Evolutionary conservation across 2,888 invertebrate genomes (phyloP), one percentile per base, ranked within the genome.

Genomic region (Netelia fuscicornis): DNA sequence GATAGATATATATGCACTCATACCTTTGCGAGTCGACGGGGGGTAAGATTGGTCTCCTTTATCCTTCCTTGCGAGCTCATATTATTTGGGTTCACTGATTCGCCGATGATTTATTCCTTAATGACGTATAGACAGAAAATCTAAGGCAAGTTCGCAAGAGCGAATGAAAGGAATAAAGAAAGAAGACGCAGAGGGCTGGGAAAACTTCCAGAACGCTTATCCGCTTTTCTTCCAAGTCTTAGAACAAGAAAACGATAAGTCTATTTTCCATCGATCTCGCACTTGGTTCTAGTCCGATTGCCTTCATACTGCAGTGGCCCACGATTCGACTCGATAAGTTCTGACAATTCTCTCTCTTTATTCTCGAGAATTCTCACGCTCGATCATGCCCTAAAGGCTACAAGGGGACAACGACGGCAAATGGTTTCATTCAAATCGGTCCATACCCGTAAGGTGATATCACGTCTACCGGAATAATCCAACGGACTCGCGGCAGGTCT

Each of bases 381-480:
- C 62, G 88, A 90, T 90, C 89, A 89, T 88, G 87, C 90, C 88
- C 88, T 85, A 62, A 70, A 70, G 70, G 72, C 52, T 48, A 56
- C 64, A 70, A 64, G 79, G 68, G 30, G 30, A 30, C 30, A 30
- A 30, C 60, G 17, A 20, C 2, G 56, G 17, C 70, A 67, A 37
- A 42, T 58, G 20, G 30, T 68, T 20, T 65, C 74, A 77, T 76
- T 78, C 74, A 56, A 62, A 67, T 72, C 60, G 42, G 64, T 81
- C 64, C 67, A 30, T 30, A 64, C 20, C 54, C 71, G 65, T 30
- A 42, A 20, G 23, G 60, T 10, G 56, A 71, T 65, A 83, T 80
- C 37, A 2, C 56, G 58, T 76, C 85, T 79, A 72, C 42, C 64
- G 44, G 85, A 83, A 84, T 84, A 84, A 84, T 81, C 81, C 81